Base-by-base conservation (phyloP, 2,113 vertebrate species). In the Machaerirhynchus nigripectus region DNA sequence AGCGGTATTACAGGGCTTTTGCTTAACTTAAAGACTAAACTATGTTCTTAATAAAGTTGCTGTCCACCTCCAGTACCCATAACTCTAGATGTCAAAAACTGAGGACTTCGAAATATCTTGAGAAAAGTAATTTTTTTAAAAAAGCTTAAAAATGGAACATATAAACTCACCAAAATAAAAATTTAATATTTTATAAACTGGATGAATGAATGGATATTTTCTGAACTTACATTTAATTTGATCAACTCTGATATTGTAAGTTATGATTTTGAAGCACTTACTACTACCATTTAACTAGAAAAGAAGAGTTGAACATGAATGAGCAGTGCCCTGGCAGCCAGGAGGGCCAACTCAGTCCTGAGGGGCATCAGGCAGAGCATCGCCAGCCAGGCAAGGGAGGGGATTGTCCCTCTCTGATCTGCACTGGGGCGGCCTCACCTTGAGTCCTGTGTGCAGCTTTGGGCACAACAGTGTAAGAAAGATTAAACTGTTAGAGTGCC, bases 391-490 rank as follows among this genome's bases (percentile, higher is more conserved):
- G 23, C 22, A 28, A 15, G 49, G 49, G n/a, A 39, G n/a, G 39
- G 59, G n/a, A 55, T 33, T 64, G 40, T 39, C 49, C 59, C n/a
- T n/a, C 39, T 39, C 39, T 39, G 39, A 11, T 33, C 57, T 63
- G 47, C 0, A 0, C 81, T 47, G 49, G 22, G 1, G 0, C 28
- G 39, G 28, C 50, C 10, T 56, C 28, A 19, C 1, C 40, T 56
- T 2, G 6, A 30, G 2, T n/a, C 0, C 0, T n/a, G 50, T 6
- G 17, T 3, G 18, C n/a, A 56, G 40, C 4, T 64, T 55, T 33
- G 28, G 23, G 19, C 5, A 12, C 12, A 7, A 15, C n/a, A 47
- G 12, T 10, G 12, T 23, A 39, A 40, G 23, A 84, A 39, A 4
- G 11, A 11, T 39, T 6, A 27, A 67, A 20, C 2, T 47, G 1